Base-by-base conservation (phyloP, 2,797 vertebrate genomes). In the Sebastes oblongus region DNA sequence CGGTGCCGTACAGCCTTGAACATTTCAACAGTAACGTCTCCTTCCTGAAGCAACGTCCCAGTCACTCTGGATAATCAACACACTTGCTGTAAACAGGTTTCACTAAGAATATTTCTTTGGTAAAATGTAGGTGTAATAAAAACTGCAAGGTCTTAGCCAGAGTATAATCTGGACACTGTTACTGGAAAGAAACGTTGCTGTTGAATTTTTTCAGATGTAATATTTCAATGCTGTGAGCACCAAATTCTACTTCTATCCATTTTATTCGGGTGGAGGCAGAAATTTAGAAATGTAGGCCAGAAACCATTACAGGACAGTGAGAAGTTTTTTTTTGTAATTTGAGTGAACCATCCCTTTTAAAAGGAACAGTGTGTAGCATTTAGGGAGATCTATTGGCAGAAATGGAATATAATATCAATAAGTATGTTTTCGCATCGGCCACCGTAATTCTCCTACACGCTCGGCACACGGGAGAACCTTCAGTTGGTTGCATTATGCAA, bases 121-220 rank as follows among this genome's bases (percentile, higher is more conserved):
- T 82, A 13, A 42, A 72, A 60, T 54, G 10, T 27, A 29, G 50
- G 24, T 70, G 24, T 59, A 67, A 67, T 71, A 83, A 73, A 72
- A 74, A 39, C 20, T 32, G 20, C 22, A 60, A 73, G 72, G 55
- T 66, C 54, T 20, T 56, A 34, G 64, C 22, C 54, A 34, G 14
- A 27, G 13, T 52, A 39, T 52, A 39, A 22, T 25, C 20, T 4
- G 25, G 14, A n/a, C 18, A 50, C 14, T 14, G 12, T 24, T 30
- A 24, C 11, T 75, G 56, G 1, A 55, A 75, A 71, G 10, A 66
- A 55, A 39, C 30, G 3, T 20, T 4, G 14, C 24, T 54, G 24
- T 32, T 60, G 6, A 25, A 1, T n/a, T 27, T 66, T 56, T 61
- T 46, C 20, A 58, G n/a, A 65, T 9, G 14, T 10, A 30, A 27